phyloP scores from a whole-genome alignment of 2,113 vertebrate genomes.

The Prinia subflava region DNA sequence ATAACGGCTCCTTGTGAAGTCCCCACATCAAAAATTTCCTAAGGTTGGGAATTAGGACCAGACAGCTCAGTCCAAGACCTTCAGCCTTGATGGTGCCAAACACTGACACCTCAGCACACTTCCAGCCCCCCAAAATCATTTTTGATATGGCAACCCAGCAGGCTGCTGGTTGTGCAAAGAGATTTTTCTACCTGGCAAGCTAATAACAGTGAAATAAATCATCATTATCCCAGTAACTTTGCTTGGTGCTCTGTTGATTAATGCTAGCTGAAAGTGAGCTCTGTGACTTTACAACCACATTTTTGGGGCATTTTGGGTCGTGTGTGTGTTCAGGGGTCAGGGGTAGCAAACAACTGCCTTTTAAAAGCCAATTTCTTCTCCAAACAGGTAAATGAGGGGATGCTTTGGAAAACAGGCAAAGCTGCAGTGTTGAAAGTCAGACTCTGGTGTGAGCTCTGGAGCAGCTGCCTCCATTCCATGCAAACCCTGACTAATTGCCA shows the following conservation, averaged over 20 bases:
- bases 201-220: conserved; percentile 44
- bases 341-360: not conserved
- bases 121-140: not conserved
- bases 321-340: not conserved
- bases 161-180: not conserved
- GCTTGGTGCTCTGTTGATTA: conserved; percentile 2
- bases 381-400: not conserved
- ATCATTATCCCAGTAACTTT: conserved; percentile 23
- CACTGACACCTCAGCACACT: not conserved
- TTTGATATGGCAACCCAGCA: not conserved
- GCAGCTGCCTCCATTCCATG: not conserved
- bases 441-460: not conserved
- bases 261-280: not conserved
- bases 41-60: not conserved
- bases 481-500: not conserved
- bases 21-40: fast-evolving
- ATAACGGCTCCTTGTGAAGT: not conserved
- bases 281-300: not conserved
- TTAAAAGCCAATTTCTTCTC: not conserved
- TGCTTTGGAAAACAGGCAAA: not conserved
- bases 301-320: not conserved
- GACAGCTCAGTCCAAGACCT: not conserved
- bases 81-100: not conserved
- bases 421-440: not conserved
- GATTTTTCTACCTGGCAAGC: conserved; percentile 39